These are phyloP conservation scores for Drepana falcataria DNA, from an alignment of 2,888 invertebrate species.

Conservation along the genomic window DNA sequence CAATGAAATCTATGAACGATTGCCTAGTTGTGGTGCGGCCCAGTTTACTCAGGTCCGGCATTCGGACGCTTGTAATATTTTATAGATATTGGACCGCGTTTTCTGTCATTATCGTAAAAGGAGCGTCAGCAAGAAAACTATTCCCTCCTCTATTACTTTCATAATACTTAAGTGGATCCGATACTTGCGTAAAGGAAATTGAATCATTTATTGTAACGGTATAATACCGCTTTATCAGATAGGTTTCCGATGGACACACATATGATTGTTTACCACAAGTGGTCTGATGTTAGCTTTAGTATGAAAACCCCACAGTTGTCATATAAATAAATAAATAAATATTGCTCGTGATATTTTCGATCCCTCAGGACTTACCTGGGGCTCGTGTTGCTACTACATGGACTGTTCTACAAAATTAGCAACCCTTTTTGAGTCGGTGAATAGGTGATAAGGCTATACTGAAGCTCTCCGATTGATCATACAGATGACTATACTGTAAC, in stretches of 20 bases:
- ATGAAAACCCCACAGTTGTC: conserved; percentile 4
- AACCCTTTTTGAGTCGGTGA: no score
- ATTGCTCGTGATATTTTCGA: not conserved
- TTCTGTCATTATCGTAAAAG: conserved; percentile 76
- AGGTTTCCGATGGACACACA: conserved; percentile 61
- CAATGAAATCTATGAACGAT: conserved; percentile 52
- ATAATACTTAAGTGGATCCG: conserved; percentile 77
- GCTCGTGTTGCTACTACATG: no score
- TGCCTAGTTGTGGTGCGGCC: conserved; percentile 25
- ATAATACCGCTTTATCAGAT: conserved; percentile 71
- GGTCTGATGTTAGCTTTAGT: conserved; percentile 37
- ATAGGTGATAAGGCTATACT: no score
- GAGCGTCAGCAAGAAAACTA: conserved; percentile 78
- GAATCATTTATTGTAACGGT: conserved; percentile 76
- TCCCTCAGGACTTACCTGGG: no score
- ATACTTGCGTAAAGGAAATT: conserved; percentile 75
- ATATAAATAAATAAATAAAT: not conserved
- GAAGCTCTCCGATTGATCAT: no score
- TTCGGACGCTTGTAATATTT: conserved; percentile 57
- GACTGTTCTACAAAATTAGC: no score
- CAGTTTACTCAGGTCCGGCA: conserved; percentile 19
- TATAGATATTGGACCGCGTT: conserved; percentile 77
- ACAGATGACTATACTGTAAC: no score
- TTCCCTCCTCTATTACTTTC: conserved; percentile 73
- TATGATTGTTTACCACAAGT: conserved; percentile 55